Evolutionary conservation across 2,113 vertebrate species (phyloP).

Genomic region (Hirundichthys speculiger): DNA sequence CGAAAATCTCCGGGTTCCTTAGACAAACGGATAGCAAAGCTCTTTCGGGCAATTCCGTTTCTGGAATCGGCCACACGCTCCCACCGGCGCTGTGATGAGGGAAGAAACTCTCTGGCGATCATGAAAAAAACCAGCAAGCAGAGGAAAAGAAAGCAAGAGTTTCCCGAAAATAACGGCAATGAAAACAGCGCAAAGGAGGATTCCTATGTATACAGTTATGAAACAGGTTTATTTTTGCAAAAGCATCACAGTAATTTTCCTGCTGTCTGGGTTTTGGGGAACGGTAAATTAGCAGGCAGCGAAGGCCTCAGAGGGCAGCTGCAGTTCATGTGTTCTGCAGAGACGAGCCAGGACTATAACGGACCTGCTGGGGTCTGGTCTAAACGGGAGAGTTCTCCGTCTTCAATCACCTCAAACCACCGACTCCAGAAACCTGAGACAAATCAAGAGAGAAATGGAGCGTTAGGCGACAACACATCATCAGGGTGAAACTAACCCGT

Average conservation of each 20-base stretch:
- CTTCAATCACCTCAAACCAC: no score
- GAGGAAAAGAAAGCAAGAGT: constrained; percentile 44
- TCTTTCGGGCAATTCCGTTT: constrained; percentile 46
- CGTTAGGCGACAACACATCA: no score
- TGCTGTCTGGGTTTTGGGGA: constrained; percentile 44
- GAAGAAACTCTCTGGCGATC: constrained; percentile 36
- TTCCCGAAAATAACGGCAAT: constrained; percentile 42
- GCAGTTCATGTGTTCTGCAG: constrained; percentile 31
- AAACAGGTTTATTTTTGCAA: constrained; percentile 62
- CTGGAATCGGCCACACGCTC: constrained; percentile 34
- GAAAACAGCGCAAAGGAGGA: constrained; percentile 40
- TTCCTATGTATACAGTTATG: constrained; percentile 56
- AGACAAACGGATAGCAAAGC: constrained; percentile 48
- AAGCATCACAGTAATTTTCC: constrained; percentile 51
- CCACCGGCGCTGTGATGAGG: constrained; percentile 34
- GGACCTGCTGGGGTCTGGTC: no score
- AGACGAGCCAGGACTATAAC: background rate
- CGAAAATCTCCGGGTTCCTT: constrained; percentile 59
- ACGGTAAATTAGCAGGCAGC: constrained; percentile 45
- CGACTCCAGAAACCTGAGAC: no score
- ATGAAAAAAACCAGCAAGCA: constrained; percentile 28
- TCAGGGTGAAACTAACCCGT: no score
- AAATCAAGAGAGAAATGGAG: no score
- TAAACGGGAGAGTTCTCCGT: no score
- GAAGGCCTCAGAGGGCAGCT: constrained; percentile 25